Base-by-base conservation (phyloP, 2,797 vertebrate genomes). In the Cichlasoma orientale region DNA sequence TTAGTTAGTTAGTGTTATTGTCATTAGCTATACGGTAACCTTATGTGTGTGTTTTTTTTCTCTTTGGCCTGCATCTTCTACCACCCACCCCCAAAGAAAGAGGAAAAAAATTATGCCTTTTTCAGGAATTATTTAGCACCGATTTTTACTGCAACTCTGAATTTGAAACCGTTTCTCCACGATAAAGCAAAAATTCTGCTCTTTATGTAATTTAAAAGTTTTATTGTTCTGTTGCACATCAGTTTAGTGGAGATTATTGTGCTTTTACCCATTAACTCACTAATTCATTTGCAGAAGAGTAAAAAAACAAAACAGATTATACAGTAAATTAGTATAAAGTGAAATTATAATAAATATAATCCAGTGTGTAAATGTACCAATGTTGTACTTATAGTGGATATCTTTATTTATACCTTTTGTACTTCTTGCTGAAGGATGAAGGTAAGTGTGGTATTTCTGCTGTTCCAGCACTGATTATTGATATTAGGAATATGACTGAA, bases 241-340 rank as follows among this genome's bases (percentile, higher is more conserved):
- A 23, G 33, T n/a, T 72, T 31, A 63, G 16, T 55, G 36, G 3
- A 72, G 44, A 78, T 41, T 33, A 59, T 63, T 41, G 57, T n/a
- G 5, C 25, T 31, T 52, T 50, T 44, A 4, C 14, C 44, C 36
- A 23, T 63, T 63, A 4, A 47, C 18, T 66, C 38, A 27, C 59
- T 0, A 25, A 0, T 66, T 52, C 13, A 2, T 74, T 23, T 52
- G 19, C 16, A 19, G 38, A 66, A 12, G 61, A 66, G 41, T 29
- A 27, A 68, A 50, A 50, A 18, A 47, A 16, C 12, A 2, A 23
- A 29, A 9, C 47, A 47, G 1, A 29, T 66, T 66, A 66, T 7
- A 47, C 41, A 66, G 16, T 27, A 29, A 66, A 66, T 44, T 47
- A 18, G 47, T 66, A 3, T 50, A 2, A 66, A 66, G 5, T 50